Evolutionary conservation across 2,888 invertebrate genomes (phyloP).

Genomic region (Cataglyphis cursor): DNA sequence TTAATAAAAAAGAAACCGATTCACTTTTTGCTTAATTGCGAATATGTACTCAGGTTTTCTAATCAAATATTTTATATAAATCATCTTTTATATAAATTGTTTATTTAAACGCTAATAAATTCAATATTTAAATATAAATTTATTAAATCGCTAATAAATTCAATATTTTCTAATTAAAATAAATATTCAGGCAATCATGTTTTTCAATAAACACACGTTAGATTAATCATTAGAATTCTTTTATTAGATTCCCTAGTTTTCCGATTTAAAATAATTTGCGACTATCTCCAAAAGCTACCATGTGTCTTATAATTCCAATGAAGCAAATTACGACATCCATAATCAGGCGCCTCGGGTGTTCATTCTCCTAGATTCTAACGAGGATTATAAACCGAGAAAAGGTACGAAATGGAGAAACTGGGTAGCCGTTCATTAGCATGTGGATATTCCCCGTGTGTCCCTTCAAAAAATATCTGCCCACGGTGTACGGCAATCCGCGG

Average conservation of each 20-base stretch:
- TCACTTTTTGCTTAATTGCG: neutral
- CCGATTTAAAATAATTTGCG: neutral
- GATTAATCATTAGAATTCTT: neutral
- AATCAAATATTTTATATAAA: neutral
- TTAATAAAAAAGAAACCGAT: neutral
- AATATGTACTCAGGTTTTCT: neutral
- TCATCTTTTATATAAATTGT: constrained; percentile 1
- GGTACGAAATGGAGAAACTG: constrained; percentile 22
- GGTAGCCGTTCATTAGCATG: constrained; percentile 65
- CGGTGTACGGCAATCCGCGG: constrained; percentile 24
- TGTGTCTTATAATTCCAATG: neutral
- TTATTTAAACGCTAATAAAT: neutral
- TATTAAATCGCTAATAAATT: neutral
- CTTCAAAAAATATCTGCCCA: constrained; percentile 56
- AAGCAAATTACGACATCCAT: neutral
- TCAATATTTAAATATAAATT: neutral
- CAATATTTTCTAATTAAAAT: neutral
- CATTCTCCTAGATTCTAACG: constrained; percentile 14
- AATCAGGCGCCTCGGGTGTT: neutral
- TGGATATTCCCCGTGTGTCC: constrained; percentile 60
- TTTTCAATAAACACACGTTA: neutral
- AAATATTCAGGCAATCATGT: neutral
- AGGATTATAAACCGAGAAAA: constrained; percentile 19
- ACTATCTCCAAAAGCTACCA: no score
- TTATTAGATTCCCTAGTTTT: neutral